Conservation (phyloP, 2,888 invertebrate genomes). For the Euzetes globulus region DNA sequence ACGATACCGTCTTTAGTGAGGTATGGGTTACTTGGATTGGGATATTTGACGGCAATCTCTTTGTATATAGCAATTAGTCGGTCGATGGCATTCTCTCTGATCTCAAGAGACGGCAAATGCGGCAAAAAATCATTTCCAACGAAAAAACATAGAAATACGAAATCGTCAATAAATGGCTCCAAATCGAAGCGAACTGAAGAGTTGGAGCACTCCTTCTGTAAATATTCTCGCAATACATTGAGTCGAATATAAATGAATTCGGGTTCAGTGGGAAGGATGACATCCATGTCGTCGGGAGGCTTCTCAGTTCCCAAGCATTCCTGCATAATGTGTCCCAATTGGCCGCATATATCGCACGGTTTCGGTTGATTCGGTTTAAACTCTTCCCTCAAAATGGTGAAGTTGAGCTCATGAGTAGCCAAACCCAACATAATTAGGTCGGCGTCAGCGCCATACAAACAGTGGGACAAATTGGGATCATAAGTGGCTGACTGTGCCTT, state of each 20-base stretch:
- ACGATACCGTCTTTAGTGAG: slow-evolving; percentile 91
- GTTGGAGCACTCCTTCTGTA: slow-evolving; percentile 61
- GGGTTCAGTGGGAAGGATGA: slow-evolving; percentile 58
- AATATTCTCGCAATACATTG: slow-evolving; percentile 83
- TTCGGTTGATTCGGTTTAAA: slow-evolving; percentile 93
- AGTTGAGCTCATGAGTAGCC: slow-evolving; percentile 97
- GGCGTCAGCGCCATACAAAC: slow-evolving; percentile 95
- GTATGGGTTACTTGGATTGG: slow-evolving; percentile 55
- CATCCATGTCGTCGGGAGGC: slow-evolving; percentile 40
- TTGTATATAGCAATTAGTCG: slow-evolving; percentile 86
- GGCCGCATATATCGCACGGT: slow-evolving; percentile 90
- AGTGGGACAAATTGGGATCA: slow-evolving; percentile 96
- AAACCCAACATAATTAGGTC: slow-evolving; percentile 96
- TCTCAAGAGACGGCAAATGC: slow-evolving; percentile 94
- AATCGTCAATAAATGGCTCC: slow-evolving; percentile 57
- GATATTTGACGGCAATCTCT: slow-evolving; percentile 46
- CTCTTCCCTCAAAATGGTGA: slow-evolving; percentile 87
- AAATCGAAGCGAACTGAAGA: slow-evolving; percentile 38
- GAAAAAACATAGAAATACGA: slow-evolving; percentile 98
- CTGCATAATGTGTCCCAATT: slow-evolving; percentile 74
- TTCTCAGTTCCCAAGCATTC: slow-evolving; percentile 64
- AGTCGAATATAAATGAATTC: slow-evolving; percentile 80
- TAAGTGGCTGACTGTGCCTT: slow-evolving; percentile 81
- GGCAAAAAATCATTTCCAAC: slow-evolving; percentile 98
- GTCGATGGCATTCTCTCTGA: slow-evolving; percentile 93